A percentile compares a stretch with the other conserved stretches of the same genome.
phyloP scores from a whole-genome alignment of 1,140 invertebrate species.

The Zaprionus vittiger region DNA sequence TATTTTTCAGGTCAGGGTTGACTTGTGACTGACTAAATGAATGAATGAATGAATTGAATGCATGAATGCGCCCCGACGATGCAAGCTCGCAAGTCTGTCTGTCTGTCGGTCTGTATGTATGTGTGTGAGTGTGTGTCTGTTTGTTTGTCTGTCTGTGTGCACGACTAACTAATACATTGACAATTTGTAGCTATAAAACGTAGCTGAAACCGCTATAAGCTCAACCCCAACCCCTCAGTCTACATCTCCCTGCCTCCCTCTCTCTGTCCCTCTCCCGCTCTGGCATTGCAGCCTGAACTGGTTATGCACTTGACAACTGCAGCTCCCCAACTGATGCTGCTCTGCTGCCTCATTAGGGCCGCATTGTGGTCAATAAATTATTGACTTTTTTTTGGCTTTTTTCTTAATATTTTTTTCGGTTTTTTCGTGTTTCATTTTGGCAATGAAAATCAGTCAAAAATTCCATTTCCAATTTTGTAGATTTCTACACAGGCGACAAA shows the following conservation, averaged over 20 bases:
- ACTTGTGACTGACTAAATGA: constrained; percentile 83
- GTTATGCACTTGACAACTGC: constrained; percentile 52
- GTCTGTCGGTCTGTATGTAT: constrained; percentile 23
- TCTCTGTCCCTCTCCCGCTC: background rate
- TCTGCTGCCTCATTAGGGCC: constrained; percentile 40
- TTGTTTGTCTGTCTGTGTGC: constrained; percentile 38
- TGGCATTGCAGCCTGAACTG: constrained; percentile 39
- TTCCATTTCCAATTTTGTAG: constrained; percentile 1
- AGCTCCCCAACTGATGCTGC: constrained; percentile 8
- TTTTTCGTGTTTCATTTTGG: constrained; percentile 23
- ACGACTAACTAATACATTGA: constrained; percentile 80
- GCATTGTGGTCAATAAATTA: constrained; percentile 28
- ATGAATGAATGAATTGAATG: constrained; percentile 81
- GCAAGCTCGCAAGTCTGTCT: background rate
- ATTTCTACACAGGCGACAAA: constrained; percentile 41
- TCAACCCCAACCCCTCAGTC: background rate
- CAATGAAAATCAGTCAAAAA: constrained; percentile 22
- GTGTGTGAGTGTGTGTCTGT: constrained; percentile 32
- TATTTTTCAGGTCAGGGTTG: constrained; percentile 83
- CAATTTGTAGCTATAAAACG: constrained; percentile 66
- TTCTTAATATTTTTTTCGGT: background rate
- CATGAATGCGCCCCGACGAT: constrained; percentile 73
- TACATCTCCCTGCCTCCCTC: constrained; percentile 2
- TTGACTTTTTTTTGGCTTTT: background rate
- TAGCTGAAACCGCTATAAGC: constrained; percentile 33